These are phyloP conservation scores for Platysternon megacephalum DNA, from an alignment of 2,113 vertebrate species.

Conservation along the genomic window DNA sequence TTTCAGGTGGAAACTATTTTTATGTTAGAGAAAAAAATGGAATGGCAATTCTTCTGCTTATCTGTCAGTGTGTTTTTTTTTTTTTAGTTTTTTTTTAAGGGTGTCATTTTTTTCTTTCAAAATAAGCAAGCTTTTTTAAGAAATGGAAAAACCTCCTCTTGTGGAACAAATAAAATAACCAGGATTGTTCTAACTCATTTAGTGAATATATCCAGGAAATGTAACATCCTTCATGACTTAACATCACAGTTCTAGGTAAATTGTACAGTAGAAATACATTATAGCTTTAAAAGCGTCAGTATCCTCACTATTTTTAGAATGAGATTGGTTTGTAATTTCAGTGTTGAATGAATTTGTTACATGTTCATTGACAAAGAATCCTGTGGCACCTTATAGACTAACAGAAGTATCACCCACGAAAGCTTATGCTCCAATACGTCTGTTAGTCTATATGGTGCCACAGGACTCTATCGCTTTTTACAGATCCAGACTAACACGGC, in stretches of 20 bases:
- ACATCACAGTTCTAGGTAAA: rapidly evolving
- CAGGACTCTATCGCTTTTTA: too few species aligned
- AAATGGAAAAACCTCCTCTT: not conserved
- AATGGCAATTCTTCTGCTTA: rapidly evolving
- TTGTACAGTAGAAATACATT: not conserved
- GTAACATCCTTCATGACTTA: rapidly evolving
- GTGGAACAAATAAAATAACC: rapidly evolving
- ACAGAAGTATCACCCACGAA: too few species aligned
- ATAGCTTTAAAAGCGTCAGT: not conserved
- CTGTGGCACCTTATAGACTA: too few species aligned
- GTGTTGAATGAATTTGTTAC: rapidly evolving
- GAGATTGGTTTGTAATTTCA: rapidly evolving
- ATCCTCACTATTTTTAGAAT: rapidly evolving
- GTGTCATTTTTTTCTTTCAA: not conserved
- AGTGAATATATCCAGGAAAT: rapidly evolving
- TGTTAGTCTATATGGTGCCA: too few species aligned
- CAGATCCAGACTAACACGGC: too few species aligned
- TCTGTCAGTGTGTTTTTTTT: rapidly evolving
- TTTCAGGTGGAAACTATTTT: not conserved
- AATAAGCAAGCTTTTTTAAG: rapidly evolving
- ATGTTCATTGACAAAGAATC: too few species aligned
- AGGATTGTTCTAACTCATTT: rapidly evolving
- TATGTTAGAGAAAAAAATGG: rapidly evolving
- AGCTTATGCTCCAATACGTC: too few species aligned
- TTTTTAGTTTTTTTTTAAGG: rapidly evolving